Base-by-base conservation (phyloP, 2,888 invertebrate genomes). In the Julus scandinavius region DNA sequence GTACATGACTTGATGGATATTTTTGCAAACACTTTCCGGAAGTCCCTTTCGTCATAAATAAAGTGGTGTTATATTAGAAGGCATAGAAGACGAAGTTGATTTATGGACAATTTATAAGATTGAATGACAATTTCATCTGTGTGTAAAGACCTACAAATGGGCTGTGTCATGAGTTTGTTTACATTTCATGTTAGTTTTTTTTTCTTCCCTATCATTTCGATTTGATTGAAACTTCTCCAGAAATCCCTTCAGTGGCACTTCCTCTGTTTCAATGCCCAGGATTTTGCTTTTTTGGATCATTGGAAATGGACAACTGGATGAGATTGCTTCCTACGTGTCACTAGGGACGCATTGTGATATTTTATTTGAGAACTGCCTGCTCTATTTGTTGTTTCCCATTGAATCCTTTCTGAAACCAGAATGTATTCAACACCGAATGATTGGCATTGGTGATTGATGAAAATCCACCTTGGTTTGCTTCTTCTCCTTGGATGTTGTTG, bases 281-380 rank as follows among this genome's bases (percentile, higher is more conserved):
- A 17, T 29, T 72, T 72, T 72, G 6, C 29, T 29, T 72, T 72
- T 29, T 72, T 72, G 72, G 72, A 72, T 72, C 72, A 72, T 72
- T 72, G 72, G 72, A 72, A 72, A 72, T 72, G 72, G 72, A 72
- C 72, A 72, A 72, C 72, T 72, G 72, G 72, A 72, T 72, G 72
- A 72, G 72, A 72, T 72, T 72, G 72, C 72, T 72, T 72, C 72
- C 72, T 72, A 29, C 72, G 72, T 29, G 72, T 72, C 72, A 72
- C 72, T 72, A 72, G 72, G 72, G 72, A 72, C 72, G 72, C 72
- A 72, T 72, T 72, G 72, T 72, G 72, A 72, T 72, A 72, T 72
- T 72, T 72, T 72, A 72, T 72, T 72, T 72, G 72, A 72, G 72
- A 72, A 72, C 72, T 72, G 72, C 72, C 72, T 4, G 72, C 72